Evolutionary conservation across 1,140 invertebrate genomes (phyloP).

Genomic region (Drosophila kohkoa): DNA sequence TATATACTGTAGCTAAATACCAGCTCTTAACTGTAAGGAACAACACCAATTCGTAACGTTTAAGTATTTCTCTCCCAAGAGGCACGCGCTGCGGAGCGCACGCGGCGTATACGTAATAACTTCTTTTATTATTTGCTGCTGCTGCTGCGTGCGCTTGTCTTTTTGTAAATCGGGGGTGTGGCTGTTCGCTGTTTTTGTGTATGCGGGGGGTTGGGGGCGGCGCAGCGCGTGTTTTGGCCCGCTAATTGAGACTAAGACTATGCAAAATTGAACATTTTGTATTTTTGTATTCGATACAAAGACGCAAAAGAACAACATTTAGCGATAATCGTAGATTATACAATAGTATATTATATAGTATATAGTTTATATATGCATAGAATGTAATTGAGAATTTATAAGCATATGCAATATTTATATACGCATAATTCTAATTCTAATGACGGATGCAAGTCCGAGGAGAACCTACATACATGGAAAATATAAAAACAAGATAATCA

Average conservation of each 20-base stretch:
- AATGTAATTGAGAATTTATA: not conserved
- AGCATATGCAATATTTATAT: slow-evolving; percentile 12
- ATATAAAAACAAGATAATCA: slow-evolving; percentile 83
- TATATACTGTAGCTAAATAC: slow-evolving; percentile 48
- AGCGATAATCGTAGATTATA: slow-evolving; percentile 3
- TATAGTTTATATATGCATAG: too few species aligned
- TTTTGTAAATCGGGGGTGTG: slow-evolving; percentile 25
- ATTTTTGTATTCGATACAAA: slow-evolving; percentile 82
- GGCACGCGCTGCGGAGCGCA: slow-evolving; percentile 28
- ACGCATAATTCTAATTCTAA: slow-evolving; percentile 54
- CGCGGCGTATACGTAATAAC: slow-evolving; percentile 41
- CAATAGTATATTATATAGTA: slow-evolving; percentile 6
- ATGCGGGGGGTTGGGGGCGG: too few species aligned
- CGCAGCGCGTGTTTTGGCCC: slow-evolving; percentile 35
- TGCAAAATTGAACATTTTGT: slow-evolving; percentile 69
- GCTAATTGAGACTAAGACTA: slow-evolving; percentile 79
- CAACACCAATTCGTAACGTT: slow-evolving; percentile 75
- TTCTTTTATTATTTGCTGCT: too few species aligned
- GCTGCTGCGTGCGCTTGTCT: slow-evolving; percentile 19
- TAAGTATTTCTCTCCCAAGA: slow-evolving; percentile 65
- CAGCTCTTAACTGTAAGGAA: slow-evolving; percentile 60
- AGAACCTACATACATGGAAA: slow-evolving; percentile 77
- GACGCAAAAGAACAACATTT: slow-evolving; percentile 37
- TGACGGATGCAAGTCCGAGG: slow-evolving; percentile 34
- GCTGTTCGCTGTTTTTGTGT: not conserved